Evolutionary conservation across 1,140 invertebrate genomes (phyloP).

Genomic region (Planococcus citri): DNA sequence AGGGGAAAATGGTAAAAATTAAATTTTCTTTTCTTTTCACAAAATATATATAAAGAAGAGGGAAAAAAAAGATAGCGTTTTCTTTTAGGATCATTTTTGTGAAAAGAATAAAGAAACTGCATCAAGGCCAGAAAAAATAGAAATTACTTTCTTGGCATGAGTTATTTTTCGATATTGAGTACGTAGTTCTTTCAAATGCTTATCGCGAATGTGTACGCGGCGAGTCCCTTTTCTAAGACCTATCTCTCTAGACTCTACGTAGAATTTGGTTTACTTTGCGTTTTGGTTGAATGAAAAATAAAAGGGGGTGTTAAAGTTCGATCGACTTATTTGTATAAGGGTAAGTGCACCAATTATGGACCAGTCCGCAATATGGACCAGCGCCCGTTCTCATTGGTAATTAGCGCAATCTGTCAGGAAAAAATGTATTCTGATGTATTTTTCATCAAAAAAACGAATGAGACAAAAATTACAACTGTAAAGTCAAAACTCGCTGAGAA

Average conservation of each 20-base stretch:
- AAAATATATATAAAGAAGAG: too few relatives aligned
- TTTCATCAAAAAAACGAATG: too few relatives aligned
- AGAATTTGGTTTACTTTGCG: too few relatives aligned
- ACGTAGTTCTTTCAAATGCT: background rate
- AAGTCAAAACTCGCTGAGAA: too few relatives aligned
- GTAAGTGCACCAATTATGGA: too few relatives aligned
- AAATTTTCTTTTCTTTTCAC: conserved; percentile 3
- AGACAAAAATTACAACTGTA: too few relatives aligned
- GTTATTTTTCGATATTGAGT: conserved; percentile 8
- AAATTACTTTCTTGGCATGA: background rate
- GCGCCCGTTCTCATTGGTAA: too few relatives aligned
- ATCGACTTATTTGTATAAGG: too few relatives aligned
- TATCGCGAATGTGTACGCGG: too few relatives aligned
- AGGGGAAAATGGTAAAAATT: conserved; percentile 7
- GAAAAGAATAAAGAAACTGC: background rate
- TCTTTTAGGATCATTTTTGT: conserved; percentile 8
- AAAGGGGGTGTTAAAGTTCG: background rate
- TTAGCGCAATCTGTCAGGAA: too few relatives aligned
- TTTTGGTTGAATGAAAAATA: background rate
- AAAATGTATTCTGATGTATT: too few relatives aligned
- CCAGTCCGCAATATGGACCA: too few relatives aligned
- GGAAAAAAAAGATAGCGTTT: background rate
- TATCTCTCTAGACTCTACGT: background rate
- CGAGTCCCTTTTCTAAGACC: background rate
- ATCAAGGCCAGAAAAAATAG: conserved; percentile 1